Evolutionary conservation across 2,113 vertebrate genomes (phyloP).

Genomic region (Corythoichthys intestinalis): DNA sequence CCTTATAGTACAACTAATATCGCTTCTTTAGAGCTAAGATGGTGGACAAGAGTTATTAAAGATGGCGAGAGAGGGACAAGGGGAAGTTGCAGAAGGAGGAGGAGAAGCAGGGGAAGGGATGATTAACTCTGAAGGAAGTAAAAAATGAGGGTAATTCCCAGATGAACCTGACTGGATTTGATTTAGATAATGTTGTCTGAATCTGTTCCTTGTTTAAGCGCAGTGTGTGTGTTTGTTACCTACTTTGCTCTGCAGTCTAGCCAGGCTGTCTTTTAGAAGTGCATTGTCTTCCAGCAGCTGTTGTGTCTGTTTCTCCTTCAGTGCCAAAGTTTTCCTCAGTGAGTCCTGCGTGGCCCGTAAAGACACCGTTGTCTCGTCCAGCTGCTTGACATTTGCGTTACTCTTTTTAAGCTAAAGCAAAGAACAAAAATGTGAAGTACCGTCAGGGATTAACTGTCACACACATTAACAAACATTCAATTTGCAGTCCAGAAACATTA

Average conservation of each 20-base stretch:
- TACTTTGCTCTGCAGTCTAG: conserved; percentile 56
- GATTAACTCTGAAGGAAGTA: conserved; percentile 69
- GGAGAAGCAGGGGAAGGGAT: conserved; percentile 55
- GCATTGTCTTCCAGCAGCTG: conserved; percentile 52
- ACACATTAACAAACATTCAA: neutral
- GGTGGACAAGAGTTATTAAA: conserved; percentile 69
- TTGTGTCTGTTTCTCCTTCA: conserved; percentile 52
- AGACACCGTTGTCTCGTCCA: conserved; percentile 45
- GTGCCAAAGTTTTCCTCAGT: conserved; percentile 52
- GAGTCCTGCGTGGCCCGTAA: conserved; percentile 48
- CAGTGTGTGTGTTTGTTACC: conserved; percentile 26
- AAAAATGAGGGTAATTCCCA: conserved; percentile 66
- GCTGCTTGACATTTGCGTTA: conserved; percentile 36
- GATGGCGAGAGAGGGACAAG: conserved; percentile 61
- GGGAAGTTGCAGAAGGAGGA: conserved; percentile 35
- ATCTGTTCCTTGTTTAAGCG: conserved; percentile 61
- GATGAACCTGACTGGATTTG: conserved; percentile 61
- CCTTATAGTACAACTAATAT: conserved; percentile 57
- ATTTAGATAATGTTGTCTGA: conserved; percentile 62
- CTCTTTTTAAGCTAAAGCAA: conserved; percentile 39
- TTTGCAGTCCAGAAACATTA: neutral
- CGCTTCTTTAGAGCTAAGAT: conserved; percentile 61
- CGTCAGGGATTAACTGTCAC: neutral
- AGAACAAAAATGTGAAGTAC: neutral
- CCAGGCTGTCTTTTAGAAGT: conserved; percentile 50